phyloP scores from a whole-genome alignment of 2,113 vertebrate genomes.

The Myxocyprinus asiaticus region DNA sequence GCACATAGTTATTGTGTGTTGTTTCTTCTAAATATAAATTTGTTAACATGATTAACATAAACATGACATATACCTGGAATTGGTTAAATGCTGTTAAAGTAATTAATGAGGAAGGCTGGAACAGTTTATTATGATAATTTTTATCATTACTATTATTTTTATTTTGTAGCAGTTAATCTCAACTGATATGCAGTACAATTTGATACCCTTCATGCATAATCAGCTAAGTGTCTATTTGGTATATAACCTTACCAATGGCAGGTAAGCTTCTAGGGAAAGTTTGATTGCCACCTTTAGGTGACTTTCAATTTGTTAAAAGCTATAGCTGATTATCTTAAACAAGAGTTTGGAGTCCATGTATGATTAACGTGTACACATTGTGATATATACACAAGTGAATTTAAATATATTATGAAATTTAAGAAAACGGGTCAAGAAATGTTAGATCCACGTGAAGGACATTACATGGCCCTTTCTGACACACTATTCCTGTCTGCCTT shows the following conservation, averaged over 20 bases:
- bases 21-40: not conserved
- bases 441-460: not conserved
- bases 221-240: too few relatives aligned
- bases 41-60: not conserved
- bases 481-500: conserved; percentile 16
- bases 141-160: not conserved
- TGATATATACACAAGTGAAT: not conserved
- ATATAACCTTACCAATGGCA: not conserved
- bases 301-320: too few relatives aligned
- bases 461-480: conserved; percentile 23
- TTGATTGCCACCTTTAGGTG: not conserved
- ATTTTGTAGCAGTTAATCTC: not conserved
- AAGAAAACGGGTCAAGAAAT: not conserved
- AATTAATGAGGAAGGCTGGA: too few relatives aligned
- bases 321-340: too few relatives aligned
- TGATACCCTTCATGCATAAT: too few relatives aligned
- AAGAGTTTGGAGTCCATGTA: too few relatives aligned
- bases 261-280: not conserved
- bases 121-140: too few relatives aligned
- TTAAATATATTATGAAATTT: not conserved
- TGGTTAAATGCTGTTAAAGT: too few relatives aligned
- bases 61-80: too few relatives aligned
- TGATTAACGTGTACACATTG: too few relatives aligned
- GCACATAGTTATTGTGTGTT: not conserved
- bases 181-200: not conserved